Evolutionary conservation across 53 echinoderm and acorn worm species (phyloP), one percentile per base, ranked within the genome.

Genomic region (Luidia sarsii): DNA sequence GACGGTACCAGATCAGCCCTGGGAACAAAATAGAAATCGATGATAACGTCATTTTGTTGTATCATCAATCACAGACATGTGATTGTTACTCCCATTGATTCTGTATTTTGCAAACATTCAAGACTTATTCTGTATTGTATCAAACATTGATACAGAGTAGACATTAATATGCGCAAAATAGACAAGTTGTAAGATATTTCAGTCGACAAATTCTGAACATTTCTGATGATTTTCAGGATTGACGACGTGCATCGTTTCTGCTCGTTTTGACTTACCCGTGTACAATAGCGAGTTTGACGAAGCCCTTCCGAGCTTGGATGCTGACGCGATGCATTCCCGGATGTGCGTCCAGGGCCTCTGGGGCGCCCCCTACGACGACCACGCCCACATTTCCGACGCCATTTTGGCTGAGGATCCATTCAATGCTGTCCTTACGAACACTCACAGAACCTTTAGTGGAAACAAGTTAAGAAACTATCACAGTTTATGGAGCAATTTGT

Each of bases 1-100:
- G 89, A 62, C 8, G 99, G 99, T 29, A 94, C 85, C 25, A 99
- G 71, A 63, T 91, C 87, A 9, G 99, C 91, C 23, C 99, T 99
- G 68, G 31, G 8, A 33, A 60, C 61, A 57, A 56, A 18, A 18
- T n/a, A n/a, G n/a, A n/a, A n/a, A n/a, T n/a, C n/a, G n/a, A n/a
- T n/a, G n/a, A n/a, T n/a, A n/a, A n/a, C n/a, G n/a, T n/a, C n/a
- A n/a, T n/a, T n/a, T n/a, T n/a, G n/a, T n/a, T n/a, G n/a, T n/a
- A n/a, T n/a, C n/a, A n/a, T n/a, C n/a, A n/a, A n/a, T n/a, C n/a
- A n/a, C n/a, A n/a, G n/a, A n/a, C n/a, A n/a, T n/a, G n/a, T n/a
- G n/a, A n/a, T n/a, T n/a, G n/a, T n/a, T n/a, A n/a, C n/a, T n/a
- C n/a, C n/a, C n/a, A n/a, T n/a, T n/a, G n/a, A n/a, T n/a, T n/a